A percentile compares a stretch with the other conserved stretches of the same genome.
phyloP scores from a whole-genome alignment of 30 jellyfish, hydroid and myxozoan species.

The Hydra vulgaris region DNA sequence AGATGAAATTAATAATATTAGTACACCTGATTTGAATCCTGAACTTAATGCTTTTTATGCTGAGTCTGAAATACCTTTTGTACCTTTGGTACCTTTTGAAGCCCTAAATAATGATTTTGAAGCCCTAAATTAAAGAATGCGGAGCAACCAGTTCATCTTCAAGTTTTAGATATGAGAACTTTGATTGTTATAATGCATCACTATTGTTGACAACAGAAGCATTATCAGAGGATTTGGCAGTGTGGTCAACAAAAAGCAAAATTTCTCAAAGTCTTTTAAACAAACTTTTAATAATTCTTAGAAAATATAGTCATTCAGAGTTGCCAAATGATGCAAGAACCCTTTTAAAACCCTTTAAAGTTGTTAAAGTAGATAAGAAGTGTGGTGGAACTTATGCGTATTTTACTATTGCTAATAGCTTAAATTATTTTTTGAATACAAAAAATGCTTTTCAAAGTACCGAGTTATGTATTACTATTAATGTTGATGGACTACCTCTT shows the following conservation, averaged over 20 bases:
- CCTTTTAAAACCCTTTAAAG: conserved; percentile 11
- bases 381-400: conserved; percentile 23
- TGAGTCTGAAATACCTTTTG: too few species aligned
- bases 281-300: conserved; percentile 4
- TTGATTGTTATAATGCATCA: too few species aligned
- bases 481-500: conserved; percentile 22
- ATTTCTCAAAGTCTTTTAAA: not conserved
- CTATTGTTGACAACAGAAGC: too few species aligned
- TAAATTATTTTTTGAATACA: not conserved
- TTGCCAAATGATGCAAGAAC: conserved; percentile 35
- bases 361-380: conserved; percentile 1
- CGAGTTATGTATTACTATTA: not conserved
- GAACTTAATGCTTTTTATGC: too few species aligned
- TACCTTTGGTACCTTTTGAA: too few species aligned
- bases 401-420: not conserved
- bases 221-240: conserved; percentile 3
- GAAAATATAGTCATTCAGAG: not conserved
- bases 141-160: too few species aligned
- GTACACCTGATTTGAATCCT: too few species aligned
- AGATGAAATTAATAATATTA: too few species aligned
- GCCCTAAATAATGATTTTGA: too few species aligned
- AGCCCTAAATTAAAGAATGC: too few species aligned
- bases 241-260: conserved; percentile 11
- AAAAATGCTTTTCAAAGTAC: not conserved
- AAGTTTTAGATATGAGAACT: too few species aligned